Evolutionary conservation across 2,888 invertebrate species (phyloP).

Genomic region (Lottia scabra): DNA sequence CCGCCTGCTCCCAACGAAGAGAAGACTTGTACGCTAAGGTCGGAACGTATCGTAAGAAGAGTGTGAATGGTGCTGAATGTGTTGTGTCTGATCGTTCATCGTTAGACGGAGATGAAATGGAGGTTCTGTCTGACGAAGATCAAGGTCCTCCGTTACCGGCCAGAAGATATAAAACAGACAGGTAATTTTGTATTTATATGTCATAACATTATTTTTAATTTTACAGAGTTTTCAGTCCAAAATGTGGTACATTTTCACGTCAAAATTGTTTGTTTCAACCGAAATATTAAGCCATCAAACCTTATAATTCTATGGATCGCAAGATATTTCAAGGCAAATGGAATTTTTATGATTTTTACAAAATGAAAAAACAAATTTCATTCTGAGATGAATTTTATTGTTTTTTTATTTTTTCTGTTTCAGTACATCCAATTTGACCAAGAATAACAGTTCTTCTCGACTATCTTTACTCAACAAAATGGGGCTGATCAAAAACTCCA

Average conservation of each 20-base stretch:
- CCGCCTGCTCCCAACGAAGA: not conserved
- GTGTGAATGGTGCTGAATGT: not conserved
- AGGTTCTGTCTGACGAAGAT: not conserved
- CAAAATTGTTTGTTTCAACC: too few relatives aligned
- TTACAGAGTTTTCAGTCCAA: too few relatives aligned
- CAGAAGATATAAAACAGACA: not conserved
- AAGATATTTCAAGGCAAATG: too few relatives aligned
- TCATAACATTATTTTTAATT: too few relatives aligned
- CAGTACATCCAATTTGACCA: not conserved
- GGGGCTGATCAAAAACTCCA: conserved; percentile 28
- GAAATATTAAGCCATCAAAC: too few relatives aligned
- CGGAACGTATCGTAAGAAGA: not conserved
- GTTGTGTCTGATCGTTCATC: not conserved
- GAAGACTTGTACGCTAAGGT: not conserved
- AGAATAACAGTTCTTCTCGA: not conserved
- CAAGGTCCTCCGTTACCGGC: not conserved
- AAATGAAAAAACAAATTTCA: too few relatives aligned
- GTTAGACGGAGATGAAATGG: not conserved
- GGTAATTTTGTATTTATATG: not conserved
- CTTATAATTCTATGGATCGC: too few relatives aligned
- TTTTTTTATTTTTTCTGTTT: not conserved
- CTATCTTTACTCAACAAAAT: not conserved
- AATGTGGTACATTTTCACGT: too few relatives aligned
- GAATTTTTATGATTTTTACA: too few relatives aligned
- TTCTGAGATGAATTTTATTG: too few relatives aligned